Evolutionary conservation across 1,140 invertebrate species (phyloP).

Genomic region (Penaeus indicus): DNA sequence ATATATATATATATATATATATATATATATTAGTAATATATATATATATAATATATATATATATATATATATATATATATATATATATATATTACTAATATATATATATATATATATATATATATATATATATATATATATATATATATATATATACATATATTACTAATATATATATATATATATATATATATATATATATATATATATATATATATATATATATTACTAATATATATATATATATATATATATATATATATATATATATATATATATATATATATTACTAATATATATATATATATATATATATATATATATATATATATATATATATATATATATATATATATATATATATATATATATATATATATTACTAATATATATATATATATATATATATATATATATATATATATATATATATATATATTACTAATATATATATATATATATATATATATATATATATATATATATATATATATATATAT

Average conservation of each 20-base stretch:
- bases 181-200: constrained; percentile 40
- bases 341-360: constrained; percentile 36
- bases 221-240: constrained; percentile 36
- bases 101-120: not conserved
- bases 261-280: constrained; percentile 22
- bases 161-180: constrained; percentile 41
- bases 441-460: constrained; percentile 37
- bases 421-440: constrained; percentile 41
- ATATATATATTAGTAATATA: no score
- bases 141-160: constrained; percentile 35
- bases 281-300: constrained; percentile 32
- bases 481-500: constrained; percentile 1
- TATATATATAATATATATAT: no score
- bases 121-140: constrained; percentile 16
- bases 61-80: no score
- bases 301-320: constrained; percentile 42
- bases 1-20: no score
- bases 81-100: no score
- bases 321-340: constrained; percentile 42
- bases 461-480: constrained; percentile 20
- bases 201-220: constrained; percentile 43
- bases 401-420: constrained; percentile 11
- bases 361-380: constrained; percentile 15
- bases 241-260: constrained; percentile 15
- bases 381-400: constrained; percentile 3